Evolutionary conservation across 2,113 vertebrate genomes (phyloP), one percentile per base, ranked within the genome.

Genomic region (Mirounga angustirostris): DNA sequence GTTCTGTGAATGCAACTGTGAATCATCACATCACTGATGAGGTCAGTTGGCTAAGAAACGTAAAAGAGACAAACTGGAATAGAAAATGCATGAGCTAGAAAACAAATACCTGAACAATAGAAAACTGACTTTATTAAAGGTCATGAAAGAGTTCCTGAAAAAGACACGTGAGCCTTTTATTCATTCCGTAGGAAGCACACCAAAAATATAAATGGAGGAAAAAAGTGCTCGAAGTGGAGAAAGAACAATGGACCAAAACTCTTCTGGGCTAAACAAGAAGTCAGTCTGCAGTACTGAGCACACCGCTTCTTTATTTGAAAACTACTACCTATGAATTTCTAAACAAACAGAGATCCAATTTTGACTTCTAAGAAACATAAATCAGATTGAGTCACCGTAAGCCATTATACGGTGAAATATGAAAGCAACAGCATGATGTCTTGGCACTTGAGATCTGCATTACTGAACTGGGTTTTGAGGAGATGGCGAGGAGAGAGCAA

Each of bases 281-380:
- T 92, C 52, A 54, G 83, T 50, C 59, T 88, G 67, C 83, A 87
- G 89, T 61, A 86, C 50, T 11, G 52, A 84, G 69, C 71, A 81
- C 12, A 28, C 21, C 19, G 30, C 33, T 93, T 93, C 88, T 88
- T 93, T 92, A 81, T 97, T 61, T 82, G 91, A 94, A 94, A 96
- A 94, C 69, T 79, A 96, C 85, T 74, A 74, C 80, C 54, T 43
- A 63, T 74, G 81, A 95, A 88, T 97, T 92, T 89, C 87, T 65
- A 92, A 96, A 90, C 81, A 78, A 80, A 97, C 50, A 93, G 59
- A 93, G n/a, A 56, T 88, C 67, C 61, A 79, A 89, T 58, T 94
- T n/a, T 95, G 86, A 94, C 56, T 97, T 95, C 90, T 94, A 95
- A 94, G 94, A 97, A 89, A 73, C 24, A 83, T 92, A 93, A 96